Evolutionary conservation across 2,888 invertebrate species (phyloP), one percentile per base, ranked within the genome.

Genomic region (Pinctada fucata): DNA sequence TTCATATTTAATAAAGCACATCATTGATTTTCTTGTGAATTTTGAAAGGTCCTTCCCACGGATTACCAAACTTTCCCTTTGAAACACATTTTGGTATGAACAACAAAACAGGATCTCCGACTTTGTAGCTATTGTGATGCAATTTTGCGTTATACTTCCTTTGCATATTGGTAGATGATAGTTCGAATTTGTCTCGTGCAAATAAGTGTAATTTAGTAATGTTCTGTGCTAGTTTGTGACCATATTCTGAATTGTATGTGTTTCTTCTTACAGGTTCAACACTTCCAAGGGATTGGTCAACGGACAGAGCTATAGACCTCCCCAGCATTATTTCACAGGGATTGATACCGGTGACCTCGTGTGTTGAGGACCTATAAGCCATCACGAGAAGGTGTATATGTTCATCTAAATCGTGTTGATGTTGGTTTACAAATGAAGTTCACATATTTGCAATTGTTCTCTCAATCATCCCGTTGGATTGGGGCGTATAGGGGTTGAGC

Each of bases 331-430:
- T 58, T 58, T 58, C 58, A 58, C 13, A 13, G 6, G 58, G 58
- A 13, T 1, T 6, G 6, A 58, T 58, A 6, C 58, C 58, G 13
- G 58, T 58, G 13, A 13, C 58, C 13, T 58, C 58, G 13, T 58
- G 58, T 13, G 13, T 58, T 6, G 58, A 70, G 10, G 83, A 82
- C 63, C 81, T 75, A 72, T 83, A 84, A 3, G 83, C 84, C 79
- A 83, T 75, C 79, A 83, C 77, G 0, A 83, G 58, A 4, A 80
- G 64, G 51, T 78, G 73, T 5, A 84, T 49, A 63, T 79, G 72
- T 74, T 76, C 82, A 72, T 84, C 82, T 82, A 80, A 84, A 58
- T 84, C 79, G 48, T 63, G 76, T 31, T 83, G 76, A 71, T 80
- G 74, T n/a, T 71, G 31, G 2, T 66, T 63, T n/a, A 80, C 79